phyloP scores from a whole-genome alignment of 2,888 invertebrate genomes.

The Agrotis puta region DNA sequence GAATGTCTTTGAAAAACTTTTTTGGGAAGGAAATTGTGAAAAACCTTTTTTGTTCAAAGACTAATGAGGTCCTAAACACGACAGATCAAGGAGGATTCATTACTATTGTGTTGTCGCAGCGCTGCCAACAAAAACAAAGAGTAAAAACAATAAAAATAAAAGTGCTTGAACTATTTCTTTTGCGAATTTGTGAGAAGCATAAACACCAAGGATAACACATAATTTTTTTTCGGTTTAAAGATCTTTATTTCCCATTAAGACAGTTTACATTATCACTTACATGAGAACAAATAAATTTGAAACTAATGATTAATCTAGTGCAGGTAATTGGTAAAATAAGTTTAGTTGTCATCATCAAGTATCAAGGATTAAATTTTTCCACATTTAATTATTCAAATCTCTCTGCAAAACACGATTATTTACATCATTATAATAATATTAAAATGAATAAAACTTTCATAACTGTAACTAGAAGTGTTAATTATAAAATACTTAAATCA shows the following conservation, averaged over 20 bases:
- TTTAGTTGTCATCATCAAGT: too few relatives aligned
- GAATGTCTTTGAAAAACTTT: conserved; percentile 67
- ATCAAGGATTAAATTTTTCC: background rate
- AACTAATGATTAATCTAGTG: too few relatives aligned
- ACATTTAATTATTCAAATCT: background rate
- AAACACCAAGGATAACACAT: too few relatives aligned
- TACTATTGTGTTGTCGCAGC: conserved; percentile 39
- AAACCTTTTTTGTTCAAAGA: conserved; percentile 63
- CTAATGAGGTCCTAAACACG: conserved; percentile 75
- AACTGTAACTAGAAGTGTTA: background rate
- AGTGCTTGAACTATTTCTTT: background rate
- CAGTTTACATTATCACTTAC: too few relatives aligned
- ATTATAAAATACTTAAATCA: conserved; percentile 1
- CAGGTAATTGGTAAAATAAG: too few relatives aligned
- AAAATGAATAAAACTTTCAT: background rate
- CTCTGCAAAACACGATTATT: background rate
- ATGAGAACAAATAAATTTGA: too few relatives aligned
- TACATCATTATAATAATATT: background rate
- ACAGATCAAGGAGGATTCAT: conserved; percentile 72
- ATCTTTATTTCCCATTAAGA: too few relatives aligned
- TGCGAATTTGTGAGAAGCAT: too few relatives aligned
- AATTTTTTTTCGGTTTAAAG: too few relatives aligned
- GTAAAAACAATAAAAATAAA: conserved; percentile 10
- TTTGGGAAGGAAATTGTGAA: conserved; percentile 50
- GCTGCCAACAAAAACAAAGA: background rate